Evolutionary conservation across 1,140 invertebrate genomes (phyloP).

Genomic region (Heliconius melpomene): DNA sequence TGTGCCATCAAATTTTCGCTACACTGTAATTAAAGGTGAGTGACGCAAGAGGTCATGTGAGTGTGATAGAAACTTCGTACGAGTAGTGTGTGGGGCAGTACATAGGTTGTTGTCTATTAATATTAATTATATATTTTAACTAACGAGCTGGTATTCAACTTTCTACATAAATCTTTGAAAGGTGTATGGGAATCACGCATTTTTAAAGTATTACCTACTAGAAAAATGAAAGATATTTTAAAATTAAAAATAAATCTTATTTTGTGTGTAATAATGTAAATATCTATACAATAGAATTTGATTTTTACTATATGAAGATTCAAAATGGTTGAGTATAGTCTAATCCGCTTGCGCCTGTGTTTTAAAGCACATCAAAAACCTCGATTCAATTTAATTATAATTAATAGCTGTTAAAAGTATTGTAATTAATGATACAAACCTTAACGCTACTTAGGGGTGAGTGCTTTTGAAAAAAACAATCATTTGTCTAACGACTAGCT

Average conservation of each 20-base stretch:
- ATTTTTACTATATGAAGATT: background rate
- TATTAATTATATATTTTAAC: background rate
- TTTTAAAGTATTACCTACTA: background rate
- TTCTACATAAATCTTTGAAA: background rate
- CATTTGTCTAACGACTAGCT: constrained; percentile 42
- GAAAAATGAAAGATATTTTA: background rate
- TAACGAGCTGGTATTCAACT: background rate
- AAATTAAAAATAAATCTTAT: too few relatives aligned
- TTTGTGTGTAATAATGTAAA: too few relatives aligned
- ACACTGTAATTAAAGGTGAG: constrained; percentile 48
- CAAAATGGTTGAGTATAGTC: background rate
- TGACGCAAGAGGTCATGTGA: constrained; percentile 70
- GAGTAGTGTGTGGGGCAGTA: constrained; percentile 1
- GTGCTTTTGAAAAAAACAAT: constrained; percentile 42
- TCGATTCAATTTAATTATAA: constrained; percentile 70
- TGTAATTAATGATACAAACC: constrained; percentile 69
- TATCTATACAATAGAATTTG: too few relatives aligned
- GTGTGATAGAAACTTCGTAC: constrained; percentile 57
- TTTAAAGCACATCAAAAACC: constrained; percentile 41
- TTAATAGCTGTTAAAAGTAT: constrained; percentile 65
- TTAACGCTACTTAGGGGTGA: constrained; percentile 56
- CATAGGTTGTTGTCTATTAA: background rate
- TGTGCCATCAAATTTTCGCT: constrained; percentile 43
- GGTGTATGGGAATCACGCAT: background rate
- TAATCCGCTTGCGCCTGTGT: constrained; percentile 8